Percentiles rank a stretch among this genome's conserved stretches.
Conservation (phyloP, 2,888 invertebrate genomes). For the Desoria tigrina region DNA sequence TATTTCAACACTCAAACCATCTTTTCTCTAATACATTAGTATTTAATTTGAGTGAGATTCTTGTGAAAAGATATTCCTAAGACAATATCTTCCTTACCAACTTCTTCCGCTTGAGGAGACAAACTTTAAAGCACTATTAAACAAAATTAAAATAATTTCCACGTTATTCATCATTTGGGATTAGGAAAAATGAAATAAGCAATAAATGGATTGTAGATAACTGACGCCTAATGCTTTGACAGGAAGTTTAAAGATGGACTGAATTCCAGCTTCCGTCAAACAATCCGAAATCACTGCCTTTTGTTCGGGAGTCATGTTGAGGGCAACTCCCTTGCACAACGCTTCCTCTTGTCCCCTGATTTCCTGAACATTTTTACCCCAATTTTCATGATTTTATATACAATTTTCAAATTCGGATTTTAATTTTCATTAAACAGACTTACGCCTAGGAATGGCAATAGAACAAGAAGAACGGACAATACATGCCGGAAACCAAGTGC, state of each 20-base stretch:
- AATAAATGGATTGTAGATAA: too few species aligned
- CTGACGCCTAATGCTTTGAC: constrained; percentile 46
- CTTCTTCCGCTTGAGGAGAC: constrained; percentile 47
- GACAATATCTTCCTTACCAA: constrained; percentile 39
- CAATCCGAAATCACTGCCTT: constrained; percentile 46
- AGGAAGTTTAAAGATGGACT: constrained; percentile 48
- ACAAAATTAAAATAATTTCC: constrained; percentile 5
- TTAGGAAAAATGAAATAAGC: constrained; percentile 10
- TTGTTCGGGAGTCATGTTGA: constrained; percentile 45
- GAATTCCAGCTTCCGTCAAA: constrained; percentile 35
- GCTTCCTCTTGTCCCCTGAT: constrained; percentile 46
- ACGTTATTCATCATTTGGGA: too few species aligned
- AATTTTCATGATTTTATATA: too few species aligned
- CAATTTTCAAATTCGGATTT: too few species aligned
- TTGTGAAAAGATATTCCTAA: neutral
- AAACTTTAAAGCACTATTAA: constrained; percentile 49
- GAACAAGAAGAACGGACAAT: too few species aligned
- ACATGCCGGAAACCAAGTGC: too few species aligned
- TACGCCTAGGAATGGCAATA: too few species aligned
- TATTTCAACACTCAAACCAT: neutral
- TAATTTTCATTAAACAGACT: too few species aligned
- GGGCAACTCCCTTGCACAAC: constrained; percentile 41
- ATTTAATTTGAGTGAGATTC: too few species aligned
- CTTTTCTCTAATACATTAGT: too few species aligned
- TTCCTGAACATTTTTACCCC: neutral